phyloP scores from a whole-genome alignment of 2,888 invertebrate genomes.

The Rotaria sp. region DNA sequence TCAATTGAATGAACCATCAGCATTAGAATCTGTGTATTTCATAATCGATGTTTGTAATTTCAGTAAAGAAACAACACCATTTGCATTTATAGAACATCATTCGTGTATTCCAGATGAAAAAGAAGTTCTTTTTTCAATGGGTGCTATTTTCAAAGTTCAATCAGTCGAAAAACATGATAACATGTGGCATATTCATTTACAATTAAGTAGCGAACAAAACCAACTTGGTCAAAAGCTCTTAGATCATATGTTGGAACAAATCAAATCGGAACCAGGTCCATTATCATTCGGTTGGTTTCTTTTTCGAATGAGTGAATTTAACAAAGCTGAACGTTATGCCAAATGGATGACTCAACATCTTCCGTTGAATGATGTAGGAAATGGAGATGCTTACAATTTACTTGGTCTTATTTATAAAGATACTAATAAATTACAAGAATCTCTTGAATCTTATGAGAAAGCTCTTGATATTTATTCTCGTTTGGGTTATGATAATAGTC shows the following conservation, averaged over 20 bases:
- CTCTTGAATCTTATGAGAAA: neutral
- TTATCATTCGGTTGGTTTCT: neutral
- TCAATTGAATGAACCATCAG: neutral
- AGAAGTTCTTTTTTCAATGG: neutral
- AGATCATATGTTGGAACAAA: neutral
- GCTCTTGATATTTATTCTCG: neutral
- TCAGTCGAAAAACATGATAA: neutral
- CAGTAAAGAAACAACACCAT: neutral
- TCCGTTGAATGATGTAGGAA: neutral
- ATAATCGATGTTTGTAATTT: neutral
- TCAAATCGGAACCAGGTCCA: neutral
- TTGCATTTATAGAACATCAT: neutral
- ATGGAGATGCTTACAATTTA: neutral
- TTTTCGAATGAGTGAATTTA: neutral
- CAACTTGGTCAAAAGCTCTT: neutral
- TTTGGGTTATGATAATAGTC: accelerated
- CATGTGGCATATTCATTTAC: neutral
- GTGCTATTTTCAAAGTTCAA: neutral
- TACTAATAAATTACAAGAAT: neutral
- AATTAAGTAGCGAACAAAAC: neutral
- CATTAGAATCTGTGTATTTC: neutral
- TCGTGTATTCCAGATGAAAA: neutral
- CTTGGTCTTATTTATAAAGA: neutral
- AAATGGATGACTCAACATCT: neutral
- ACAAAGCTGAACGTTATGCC: neutral